These are phyloP conservation scores for Scelioninae gen. 2 DNA, from an alignment of 2,888 invertebrate genomes.

Conservation along the genomic window DNA sequence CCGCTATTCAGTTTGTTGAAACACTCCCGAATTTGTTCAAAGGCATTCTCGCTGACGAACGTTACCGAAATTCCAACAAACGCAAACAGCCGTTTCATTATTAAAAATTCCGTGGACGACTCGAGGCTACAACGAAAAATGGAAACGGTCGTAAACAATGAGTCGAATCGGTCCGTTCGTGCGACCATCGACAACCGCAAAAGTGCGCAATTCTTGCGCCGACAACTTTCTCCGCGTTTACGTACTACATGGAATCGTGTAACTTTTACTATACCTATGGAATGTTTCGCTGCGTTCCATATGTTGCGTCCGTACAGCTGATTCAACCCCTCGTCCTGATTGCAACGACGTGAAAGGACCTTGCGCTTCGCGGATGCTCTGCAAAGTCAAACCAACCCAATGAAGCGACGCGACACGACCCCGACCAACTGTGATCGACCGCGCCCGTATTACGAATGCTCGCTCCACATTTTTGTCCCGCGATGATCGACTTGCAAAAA, in stretches of 20 bases:
- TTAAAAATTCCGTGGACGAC: too few species aligned
- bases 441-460: conserved; percentile 54
- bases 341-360: conserved; percentile 31
- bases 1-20: too few species aligned
- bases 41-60: too few species aligned
- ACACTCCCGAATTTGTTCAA: too few species aligned
- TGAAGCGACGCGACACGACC: conserved; percentile 55
- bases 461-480: conserved; percentile 41
- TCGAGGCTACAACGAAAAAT: too few species aligned
- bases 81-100: too few species aligned
- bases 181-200: background rate
- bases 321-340: conserved; percentile 24
- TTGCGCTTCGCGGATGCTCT: conserved; percentile 54
- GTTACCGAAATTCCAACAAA: too few species aligned
- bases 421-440: conserved; percentile 59
- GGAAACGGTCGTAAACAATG: too few species aligned
- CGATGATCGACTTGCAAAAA: too few species aligned
- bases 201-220: conserved; percentile 8
- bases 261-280: conserved; percentile 44
- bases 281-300: conserved; percentile 48
- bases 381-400: conserved; percentile 53
- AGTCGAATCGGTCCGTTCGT: background rate
- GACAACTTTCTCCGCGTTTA: conserved; percentile 24
- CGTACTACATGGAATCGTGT: conserved; percentile 16
- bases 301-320: conserved; percentile 45